Conservation (phyloP, 2,888 invertebrate genomes). For the Latheticus oryzae region DNA sequence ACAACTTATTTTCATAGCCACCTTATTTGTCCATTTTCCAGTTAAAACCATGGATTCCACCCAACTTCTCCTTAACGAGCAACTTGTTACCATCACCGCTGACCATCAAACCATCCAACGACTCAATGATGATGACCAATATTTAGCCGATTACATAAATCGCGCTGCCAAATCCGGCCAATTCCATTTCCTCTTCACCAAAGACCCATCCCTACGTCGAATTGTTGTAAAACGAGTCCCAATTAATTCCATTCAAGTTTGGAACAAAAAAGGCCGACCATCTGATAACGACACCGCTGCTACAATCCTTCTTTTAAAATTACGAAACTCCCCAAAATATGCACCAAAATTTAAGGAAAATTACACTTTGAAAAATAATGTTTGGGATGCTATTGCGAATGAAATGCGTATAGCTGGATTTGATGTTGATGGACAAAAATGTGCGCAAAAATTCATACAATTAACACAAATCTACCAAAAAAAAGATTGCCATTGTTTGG, state of each 20-base stretch:
- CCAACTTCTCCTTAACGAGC: slow-evolving; percentile 12
- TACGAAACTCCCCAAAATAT: slow-evolving; percentile 17
- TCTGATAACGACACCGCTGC: slow-evolving; percentile 14
- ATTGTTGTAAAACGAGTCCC: slow-evolving; percentile 18
- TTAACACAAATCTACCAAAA: slow-evolving; percentile 16
- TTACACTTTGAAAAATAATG: slow-evolving; percentile 6
- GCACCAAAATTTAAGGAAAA: slow-evolving; percentile 9
- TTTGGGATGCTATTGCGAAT: slow-evolving; percentile 28
- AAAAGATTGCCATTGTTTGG: not conserved
- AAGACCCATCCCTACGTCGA: slow-evolving; percentile 6
- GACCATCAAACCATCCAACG: slow-evolving; percentile 3
- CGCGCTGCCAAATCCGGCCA: slow-evolving; percentile 27
- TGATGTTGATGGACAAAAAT: slow-evolving; percentile 25
- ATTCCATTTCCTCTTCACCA: slow-evolving; percentile 23
- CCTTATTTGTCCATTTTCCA: too few species aligned
- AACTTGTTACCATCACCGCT: slow-evolving; percentile 23
- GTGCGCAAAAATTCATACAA: slow-evolving; percentile 21
- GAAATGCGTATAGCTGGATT: slow-evolving; percentile 20
- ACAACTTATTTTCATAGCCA: too few species aligned
- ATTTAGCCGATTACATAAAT: slow-evolving; percentile 25
- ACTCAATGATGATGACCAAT: slow-evolving; percentile 20
- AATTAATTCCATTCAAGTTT: not conserved
- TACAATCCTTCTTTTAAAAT: slow-evolving; percentile 6
- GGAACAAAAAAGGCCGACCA: slow-evolving; percentile 24
- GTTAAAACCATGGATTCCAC: slow-evolving; percentile 8